These are phyloP conservation scores for Lobophora halterata DNA, from an alignment of 2,888 invertebrate genomes.

Conservation along the genomic window DNA sequence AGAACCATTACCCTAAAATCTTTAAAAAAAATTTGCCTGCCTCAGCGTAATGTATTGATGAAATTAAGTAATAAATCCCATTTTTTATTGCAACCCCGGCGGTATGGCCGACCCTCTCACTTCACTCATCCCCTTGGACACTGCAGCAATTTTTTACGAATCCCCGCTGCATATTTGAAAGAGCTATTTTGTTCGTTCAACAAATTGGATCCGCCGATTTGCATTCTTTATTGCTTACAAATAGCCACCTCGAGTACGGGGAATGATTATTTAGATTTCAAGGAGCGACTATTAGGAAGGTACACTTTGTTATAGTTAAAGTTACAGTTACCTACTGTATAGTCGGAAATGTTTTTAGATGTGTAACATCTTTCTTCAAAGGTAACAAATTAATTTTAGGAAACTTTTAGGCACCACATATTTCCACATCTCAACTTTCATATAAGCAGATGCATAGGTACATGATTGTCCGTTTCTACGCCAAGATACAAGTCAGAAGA, in stretches of 20 bases:
- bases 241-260: slow-evolving; percentile 42
- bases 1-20: slow-evolving; percentile 22
- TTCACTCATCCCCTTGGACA: slow-evolving; percentile 36
- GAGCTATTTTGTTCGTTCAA: slow-evolving; percentile 48
- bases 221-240: slow-evolving; percentile 55
- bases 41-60: slow-evolving; percentile 33
- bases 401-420: too few relatives aligned
- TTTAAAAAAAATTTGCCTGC: slow-evolving; percentile 27
- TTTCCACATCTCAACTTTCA: slow-evolving; percentile 24
- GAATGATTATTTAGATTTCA: slow-evolving; percentile 39
- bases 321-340: too few relatives aligned
- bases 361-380: too few relatives aligned
- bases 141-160: slow-evolving; percentile 49
- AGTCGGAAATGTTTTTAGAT: too few relatives aligned
- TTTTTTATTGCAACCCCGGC: slow-evolving; percentile 42
- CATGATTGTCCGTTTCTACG: too few relatives aligned
- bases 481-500: slow-evolving; percentile 18
- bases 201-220: slow-evolving; percentile 57
- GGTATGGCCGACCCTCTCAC: slow-evolving; percentile 39
- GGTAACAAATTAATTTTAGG: too few relatives aligned
- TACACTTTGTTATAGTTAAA: too few relatives aligned
- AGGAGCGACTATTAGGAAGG: slow-evolving; percentile 17
- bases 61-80: slow-evolving; percentile 36
- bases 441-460: slow-evolving; percentile 21
- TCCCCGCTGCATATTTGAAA: slow-evolving; percentile 54